Evolutionary conservation across 2,888 invertebrate genomes (phyloP), one percentile per base, ranked within the genome.

Genomic region (Hoplodrina blanda): DNA sequence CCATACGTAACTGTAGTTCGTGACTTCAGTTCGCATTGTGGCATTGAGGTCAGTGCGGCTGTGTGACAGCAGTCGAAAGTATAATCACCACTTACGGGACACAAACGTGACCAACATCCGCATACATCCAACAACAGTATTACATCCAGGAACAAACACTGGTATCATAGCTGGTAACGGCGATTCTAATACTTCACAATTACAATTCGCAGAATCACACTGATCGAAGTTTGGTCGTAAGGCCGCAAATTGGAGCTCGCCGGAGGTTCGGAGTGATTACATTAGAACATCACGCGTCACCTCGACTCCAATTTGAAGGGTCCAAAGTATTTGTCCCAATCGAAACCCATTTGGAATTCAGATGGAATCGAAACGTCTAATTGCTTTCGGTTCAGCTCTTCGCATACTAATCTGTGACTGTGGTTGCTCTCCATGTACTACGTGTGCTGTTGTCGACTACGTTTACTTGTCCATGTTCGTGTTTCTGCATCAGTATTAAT

Each of bases 291-390:
- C 85, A 81, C 85, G 85, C 86, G 85, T 86, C 85, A 85, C 85
- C 81, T 85, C 85, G 77, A 75, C 86, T 84, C 78, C 83, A 73
- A 85, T 86, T 84, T 82, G 73, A 84, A 84, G 86, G 84, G 86
- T 80, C 87, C 85, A 71, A 84, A 84, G 83, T 83, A 82, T 81
- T 80, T 85, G 87, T 84, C 84, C 86, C 84, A 85, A 85, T 84
- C 84, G 84, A 84, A 85, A 84, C 84, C 86, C 89, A 91, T 92
- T 92, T 89, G 88, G 86, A 86, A 92, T 91, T 91, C 91, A 89
- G 90, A 91, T 89, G 88, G 88, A 88, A 89, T 88, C 87, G 88
- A 88, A 90, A 90, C 89, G 91, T 90, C 91, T 94, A 94, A 94
- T 93, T 94, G 94, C 89, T 89, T 88, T 90, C 87, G 88, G 82